Evolutionary conservation across 2,888 invertebrate species (phyloP), one percentile per base, ranked within the genome.

Genomic region (Drosophila infuscata): DNA sequence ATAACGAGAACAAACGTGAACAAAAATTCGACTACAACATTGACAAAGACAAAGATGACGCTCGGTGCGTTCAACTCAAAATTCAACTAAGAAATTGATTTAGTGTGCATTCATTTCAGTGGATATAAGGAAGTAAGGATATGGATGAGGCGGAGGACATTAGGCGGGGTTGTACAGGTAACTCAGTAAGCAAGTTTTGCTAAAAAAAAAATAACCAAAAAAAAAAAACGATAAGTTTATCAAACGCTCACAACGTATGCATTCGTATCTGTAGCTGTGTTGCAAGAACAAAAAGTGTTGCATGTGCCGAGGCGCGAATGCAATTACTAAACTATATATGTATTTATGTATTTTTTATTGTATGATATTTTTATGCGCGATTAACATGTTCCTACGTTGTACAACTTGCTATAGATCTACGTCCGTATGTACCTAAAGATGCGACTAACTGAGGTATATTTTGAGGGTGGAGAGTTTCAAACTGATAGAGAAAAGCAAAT

Each of bases 21-120:
- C 85, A 86, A 84, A 89, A 86, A 87, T 87, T 87, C 87, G 76
- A 89, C 87, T 87, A 87, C 89, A 87, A 87, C 89, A 86, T 83
- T 83, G 82, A 79, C 81, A 81, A 82, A 81, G 80, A 82, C 60
- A 73, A 81, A 83, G 73, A 62, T 76, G 78, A 77, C 79, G 76
- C 61, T 46, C 62, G 36, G 36, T 57, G 70, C 72, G 78, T 60
- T 71, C 68, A 82, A 82, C 76, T 78, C 61, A 89, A 88, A 89
- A 89, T 87, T 87, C 79, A 89, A 88, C 88, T 89, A 88, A 86
- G 89, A 89, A 88, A 89, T 88, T 88, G 78, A 88, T 88, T 89
- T 89, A 88, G 86, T 88, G 88, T 88, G 81, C 83, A 74, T 72
- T 57, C 32, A 32, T 57, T 64, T 54, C 43, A 15, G 33, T 20